Percentiles rank a stretch among this genome's conserved stretches.
Conservation (phyloP, 2,888 invertebrate species). For the Drosophila atripex region DNA sequence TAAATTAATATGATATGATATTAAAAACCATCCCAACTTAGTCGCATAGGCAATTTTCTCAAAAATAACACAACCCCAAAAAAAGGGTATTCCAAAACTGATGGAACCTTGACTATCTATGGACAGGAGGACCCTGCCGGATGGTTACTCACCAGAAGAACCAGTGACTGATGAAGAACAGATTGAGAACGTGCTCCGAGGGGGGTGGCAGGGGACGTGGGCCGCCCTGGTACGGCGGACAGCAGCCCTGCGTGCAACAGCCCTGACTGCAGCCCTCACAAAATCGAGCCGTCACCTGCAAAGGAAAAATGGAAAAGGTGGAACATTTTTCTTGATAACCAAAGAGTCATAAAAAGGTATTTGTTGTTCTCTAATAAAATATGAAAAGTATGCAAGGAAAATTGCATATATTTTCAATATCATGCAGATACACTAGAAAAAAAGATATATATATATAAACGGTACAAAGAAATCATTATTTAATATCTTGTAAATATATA, state of each 20-base stretch:
- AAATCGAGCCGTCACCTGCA: slow-evolving; percentile 85
- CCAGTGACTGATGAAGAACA: slow-evolving; percentile 89
- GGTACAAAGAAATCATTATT: too few species aligned
- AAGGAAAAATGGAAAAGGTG: slow-evolving; percentile 20
- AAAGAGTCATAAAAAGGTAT: neutral
- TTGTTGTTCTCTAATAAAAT: neutral
- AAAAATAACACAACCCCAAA: too few species aligned
- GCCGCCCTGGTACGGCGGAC: slow-evolving; percentile 84
- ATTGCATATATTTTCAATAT: neutral
- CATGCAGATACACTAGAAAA: neutral
- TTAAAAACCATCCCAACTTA: too few species aligned
- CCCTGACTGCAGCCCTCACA: slow-evolving; percentile 87
- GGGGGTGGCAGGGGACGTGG: slow-evolving; percentile 85
- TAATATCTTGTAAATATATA: too few species aligned
- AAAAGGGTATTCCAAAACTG: neutral
- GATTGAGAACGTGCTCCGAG: slow-evolving; percentile 86
- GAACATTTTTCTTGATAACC: neutral
- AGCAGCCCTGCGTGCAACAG: slow-evolving; percentile 90
- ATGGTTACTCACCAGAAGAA: slow-evolving; percentile 86
- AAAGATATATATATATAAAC: neutral
- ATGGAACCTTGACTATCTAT: slow-evolving; percentile 3
- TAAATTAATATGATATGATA: too few species aligned
- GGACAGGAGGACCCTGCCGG: neutral
- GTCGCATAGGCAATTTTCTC: too few species aligned
- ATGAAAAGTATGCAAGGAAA: neutral